Base-by-base conservation (phyloP, 2,888 invertebrate species). In the Tineola bisselliella region DNA sequence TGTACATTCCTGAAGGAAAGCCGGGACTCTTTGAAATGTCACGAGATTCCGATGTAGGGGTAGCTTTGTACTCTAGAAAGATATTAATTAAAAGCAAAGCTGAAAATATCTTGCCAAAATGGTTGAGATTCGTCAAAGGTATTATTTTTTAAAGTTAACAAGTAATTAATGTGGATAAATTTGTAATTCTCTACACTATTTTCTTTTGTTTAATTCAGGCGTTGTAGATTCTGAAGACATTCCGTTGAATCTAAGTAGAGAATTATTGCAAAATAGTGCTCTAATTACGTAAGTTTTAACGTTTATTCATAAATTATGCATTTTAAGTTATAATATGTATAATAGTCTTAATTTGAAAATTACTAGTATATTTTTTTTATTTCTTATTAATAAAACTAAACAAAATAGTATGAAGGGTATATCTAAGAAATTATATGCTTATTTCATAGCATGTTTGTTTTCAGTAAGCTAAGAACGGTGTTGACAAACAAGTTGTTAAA, bases 181-280 rank as follows among this genome's bases (percentile, higher is more conserved):
- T n/a, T n/a, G n/a, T n/a, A n/a, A n/a, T n/a, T 64, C 62, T 62
- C 43, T 59, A 60, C 6, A 54, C 33, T 43, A 48, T 62, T 12
- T 31, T 15, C 48, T 44, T 25, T 6, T 25, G 25, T 25, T 25
- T 4, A 25, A 25, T 77, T 59, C 70, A 91, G 92, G 98, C 73
- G 98, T 99, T 31, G 97, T 99, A 13, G 99, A 99, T 87, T 98
- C 97, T 0, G 99, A 99, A 88, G 99, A 99, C 81, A 98, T 99
- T 86, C 99, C 99, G 48, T 86, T 99, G 62, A 99, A 99, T 90
- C 89, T 99, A 63, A 98, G 98, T 75, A 90, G 99, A 73, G 99
- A 99, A 81, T 82, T 99, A 63, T 87, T 99, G 59, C 99, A 99
- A 82, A 98, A 99, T 72, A 97, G 96, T 78, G 90, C 92, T 19